Evolutionary conservation across 2,888 invertebrate genomes (phyloP), one percentile per base, ranked within the genome.

Genomic region (Macaria notata): DNA sequence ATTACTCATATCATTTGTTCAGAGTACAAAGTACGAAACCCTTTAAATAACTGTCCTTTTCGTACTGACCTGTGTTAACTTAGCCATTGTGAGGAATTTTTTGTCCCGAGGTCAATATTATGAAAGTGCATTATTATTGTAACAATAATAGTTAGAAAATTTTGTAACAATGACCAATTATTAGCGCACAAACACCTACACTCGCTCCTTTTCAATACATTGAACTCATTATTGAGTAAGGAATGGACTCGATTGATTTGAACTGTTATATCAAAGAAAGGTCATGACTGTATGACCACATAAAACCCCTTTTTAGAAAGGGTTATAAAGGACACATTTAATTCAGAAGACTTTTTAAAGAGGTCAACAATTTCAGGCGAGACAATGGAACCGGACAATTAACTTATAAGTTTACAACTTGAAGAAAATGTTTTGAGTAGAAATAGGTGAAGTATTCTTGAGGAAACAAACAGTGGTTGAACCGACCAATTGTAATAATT

Each of bases 181-280:
- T 46, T 47, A 30, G 49, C 46, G 29, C 49, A 48, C 53, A 53
- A 46, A 50, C 50, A 36, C 44, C 44, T n/a, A 54, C 46, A 45
- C 9, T 38, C n/a, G 2, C 19, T 9, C 49, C 42, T 29, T 30
- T 50, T 46, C 9, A 45, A 45, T 41, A 45, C 46, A 53, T 33
- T 52, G 44, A 51, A 49, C 48, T 45, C 50, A 46, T 46, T 44
- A 43, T 48, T 57, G 43, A 46, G 50, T 41, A 49, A 54, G 42
- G 3, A 19, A 54, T 55, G 39, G 36, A 44, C n/a, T 36, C n/a
- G 31, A 50, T 50, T 44, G 42, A 49, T 39, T 49, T 54, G 49
- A 46, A 55, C 41, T 54, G 43, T 48, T 55, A 55, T 46, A 49
- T 49, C 49, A 55, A 49, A 55, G 29, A 55, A 55, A 55, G 49